A percentile compares a stretch with the other conserved stretches of the same genome.
Evolutionary conservation across 1,140 invertebrate species (phyloP).

Genomic region (Bombyx mandarina): DNA sequence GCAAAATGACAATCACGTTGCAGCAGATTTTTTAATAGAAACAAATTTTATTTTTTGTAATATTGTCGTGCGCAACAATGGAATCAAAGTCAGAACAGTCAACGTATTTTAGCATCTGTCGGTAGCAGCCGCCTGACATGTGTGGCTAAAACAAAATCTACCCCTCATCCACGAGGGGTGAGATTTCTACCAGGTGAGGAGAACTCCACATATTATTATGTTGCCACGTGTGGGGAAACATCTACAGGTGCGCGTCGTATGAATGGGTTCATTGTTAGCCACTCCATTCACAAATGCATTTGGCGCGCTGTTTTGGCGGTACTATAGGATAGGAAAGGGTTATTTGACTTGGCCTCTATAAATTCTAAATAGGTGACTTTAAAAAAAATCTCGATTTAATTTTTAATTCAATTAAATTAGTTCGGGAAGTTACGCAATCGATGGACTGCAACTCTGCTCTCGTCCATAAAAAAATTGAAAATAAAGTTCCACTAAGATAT

Average conservation of each 20-base stretch:
- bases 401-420: too few relatives aligned
- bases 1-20: background rate
- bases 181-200: constrained; percentile 60
- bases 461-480: too few relatives aligned
- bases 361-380: too few relatives aligned
- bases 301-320: constrained; percentile 56
- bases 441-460: too few relatives aligned
- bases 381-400: too few relatives aligned
- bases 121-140: constrained; percentile 64
- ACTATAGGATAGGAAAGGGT: constrained; percentile 24
- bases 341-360: constrained; percentile 23
- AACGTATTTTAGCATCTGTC: constrained; percentile 70
- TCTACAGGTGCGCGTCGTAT: constrained; percentile 48
- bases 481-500: too few relatives aligned
- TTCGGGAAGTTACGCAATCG: background rate
- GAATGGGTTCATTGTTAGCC: constrained; percentile 52
- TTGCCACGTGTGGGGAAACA: constrained; percentile 61
- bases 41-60: background rate
- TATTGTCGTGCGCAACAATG: constrained; percentile 28
- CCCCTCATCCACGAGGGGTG: constrained; percentile 45
- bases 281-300: constrained; percentile 56
- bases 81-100: constrained; percentile 42
- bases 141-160: constrained; percentile 53
- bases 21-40: background rate
- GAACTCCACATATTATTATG: constrained; percentile 42